Evolutionary conservation across 2,797 vertebrate genomes (phyloP).

Genomic region (Leuciscus waleckii): DNA sequence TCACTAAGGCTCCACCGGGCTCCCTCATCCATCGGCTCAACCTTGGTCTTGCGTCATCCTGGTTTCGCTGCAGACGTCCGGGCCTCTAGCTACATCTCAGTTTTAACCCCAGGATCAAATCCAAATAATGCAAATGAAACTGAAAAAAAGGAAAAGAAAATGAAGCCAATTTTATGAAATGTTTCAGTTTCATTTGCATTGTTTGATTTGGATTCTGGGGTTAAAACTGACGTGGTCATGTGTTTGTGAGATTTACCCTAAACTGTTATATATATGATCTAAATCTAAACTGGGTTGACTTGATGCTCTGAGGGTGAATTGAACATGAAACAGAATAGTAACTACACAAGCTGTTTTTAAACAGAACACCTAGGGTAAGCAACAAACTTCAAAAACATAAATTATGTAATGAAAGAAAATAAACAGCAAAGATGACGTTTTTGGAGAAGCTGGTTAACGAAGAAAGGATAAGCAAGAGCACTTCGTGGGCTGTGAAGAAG

Average conservation of each 20-base stretch:
- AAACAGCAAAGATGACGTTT: conserved; percentile 35
- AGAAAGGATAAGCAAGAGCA: conserved; percentile 9
- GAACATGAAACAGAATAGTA: conserved; percentile 43
- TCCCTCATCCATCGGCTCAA: background rate
- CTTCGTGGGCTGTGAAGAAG: background rate
- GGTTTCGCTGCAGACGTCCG: background rate
- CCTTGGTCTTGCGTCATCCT: background rate
- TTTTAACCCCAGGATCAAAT: background rate
- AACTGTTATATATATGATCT: background rate
- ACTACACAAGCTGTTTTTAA: conserved; percentile 21
- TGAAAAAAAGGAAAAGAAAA: background rate
- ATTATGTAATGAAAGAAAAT: conserved; percentile 42
- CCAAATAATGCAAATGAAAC: conserved; percentile 1
- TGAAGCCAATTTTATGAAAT: background rate
- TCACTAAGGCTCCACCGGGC: background rate
- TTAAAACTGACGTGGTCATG: background rate
- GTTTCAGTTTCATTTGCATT: background rate
- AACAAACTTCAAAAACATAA: conserved; percentile 40
- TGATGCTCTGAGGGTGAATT: conserved; percentile 12
- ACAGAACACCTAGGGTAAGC: conserved; percentile 48
- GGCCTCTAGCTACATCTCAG: background rate
- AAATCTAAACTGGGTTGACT: conserved; percentile 19
- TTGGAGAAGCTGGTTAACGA: conserved; percentile 1
- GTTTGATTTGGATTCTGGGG: background rate
- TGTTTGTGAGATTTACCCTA: too few species aligned